Conservation (phyloP, 2,888 invertebrate genomes). For the Scaptomyza flava region DNA sequence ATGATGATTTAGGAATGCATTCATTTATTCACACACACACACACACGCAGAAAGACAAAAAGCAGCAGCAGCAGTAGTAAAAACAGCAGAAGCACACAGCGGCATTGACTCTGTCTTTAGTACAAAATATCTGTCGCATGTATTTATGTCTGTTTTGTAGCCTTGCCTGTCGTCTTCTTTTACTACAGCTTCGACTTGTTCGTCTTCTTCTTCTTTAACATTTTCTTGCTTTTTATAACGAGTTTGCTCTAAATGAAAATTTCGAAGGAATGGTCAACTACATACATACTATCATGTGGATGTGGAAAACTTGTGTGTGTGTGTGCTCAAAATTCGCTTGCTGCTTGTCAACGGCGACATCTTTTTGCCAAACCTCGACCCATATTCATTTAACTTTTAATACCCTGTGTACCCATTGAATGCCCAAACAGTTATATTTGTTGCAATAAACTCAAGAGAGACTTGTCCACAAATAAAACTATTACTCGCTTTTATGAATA, state of each 20-base stretch:
- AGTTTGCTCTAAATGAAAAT: not conserved
- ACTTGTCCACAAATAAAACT: no score
- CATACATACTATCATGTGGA: constrained; percentile 43
- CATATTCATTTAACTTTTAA: constrained; percentile 14
- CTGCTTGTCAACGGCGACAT: constrained; percentile 44
- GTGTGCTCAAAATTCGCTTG: constrained; percentile 50
- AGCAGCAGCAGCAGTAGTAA: not conserved
- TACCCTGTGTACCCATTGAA: not conserved
- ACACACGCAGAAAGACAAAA: not conserved
- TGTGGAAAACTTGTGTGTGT: constrained; percentile 30
- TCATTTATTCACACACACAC: not conserved
- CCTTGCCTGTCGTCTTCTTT: not conserved
- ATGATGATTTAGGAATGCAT: constrained; percentile 1
- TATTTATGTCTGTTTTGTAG: not conserved
- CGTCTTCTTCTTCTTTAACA: not conserved
- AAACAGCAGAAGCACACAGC: no score
- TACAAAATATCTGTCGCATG: not conserved
- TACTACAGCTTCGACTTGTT: not conserved
- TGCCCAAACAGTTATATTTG: not conserved
- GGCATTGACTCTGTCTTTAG: not conserved
- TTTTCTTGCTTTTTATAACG: not conserved
- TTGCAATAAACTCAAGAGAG: not conserved
- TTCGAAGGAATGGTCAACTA: constrained; percentile 13
- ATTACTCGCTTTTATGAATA: no score
- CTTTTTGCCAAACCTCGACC: constrained; percentile 17